Percentiles rank a stretch among this genome's conserved stretches.
phyloP scores from a whole-genome alignment of 2,888 invertebrate genomes.

The Entomobrya proxima region DNA sequence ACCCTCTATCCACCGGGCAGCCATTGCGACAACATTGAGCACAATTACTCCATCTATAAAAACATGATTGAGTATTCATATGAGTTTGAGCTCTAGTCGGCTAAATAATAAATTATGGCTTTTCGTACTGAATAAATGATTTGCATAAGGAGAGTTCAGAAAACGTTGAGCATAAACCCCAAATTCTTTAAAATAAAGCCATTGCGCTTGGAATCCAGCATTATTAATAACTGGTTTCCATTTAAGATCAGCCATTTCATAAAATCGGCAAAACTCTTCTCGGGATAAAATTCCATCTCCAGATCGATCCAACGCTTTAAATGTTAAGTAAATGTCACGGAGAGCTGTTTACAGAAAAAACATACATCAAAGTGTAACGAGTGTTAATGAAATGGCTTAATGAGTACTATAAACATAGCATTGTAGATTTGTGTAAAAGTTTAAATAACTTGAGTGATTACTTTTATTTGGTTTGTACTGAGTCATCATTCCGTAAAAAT shows the following conservation, averaged over 20 bases:
- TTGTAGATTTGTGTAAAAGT: too few relatives aligned
- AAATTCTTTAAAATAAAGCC: constrained; percentile 68
- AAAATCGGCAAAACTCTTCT: constrained; percentile 85
- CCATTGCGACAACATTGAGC: constrained; percentile 86
- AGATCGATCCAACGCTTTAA: constrained; percentile 86
- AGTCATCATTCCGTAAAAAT: constrained; percentile 88
- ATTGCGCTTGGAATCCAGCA: constrained; percentile 69
- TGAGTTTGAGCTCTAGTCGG: neutral
- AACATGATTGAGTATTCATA: neutral
- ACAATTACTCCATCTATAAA: constrained; percentile 85
- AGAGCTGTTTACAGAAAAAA: constrained; percentile 79
- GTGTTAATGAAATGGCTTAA: too few relatives aligned
- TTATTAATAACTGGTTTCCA: constrained; percentile 81
- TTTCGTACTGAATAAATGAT: constrained; percentile 70
- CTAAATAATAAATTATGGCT: constrained; percentile 19
- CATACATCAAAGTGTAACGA: neutral
- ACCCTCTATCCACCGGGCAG: constrained; percentile 84
- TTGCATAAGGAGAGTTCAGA: constrained; percentile 70
- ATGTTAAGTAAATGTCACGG: constrained; percentile 87
- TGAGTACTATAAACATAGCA: too few relatives aligned
- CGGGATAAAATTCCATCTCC: constrained; percentile 83
- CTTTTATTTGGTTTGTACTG: constrained; percentile 86
- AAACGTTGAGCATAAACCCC: constrained; percentile 71
- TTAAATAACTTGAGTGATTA: constrained; percentile 76
- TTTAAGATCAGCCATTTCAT: constrained; percentile 84